A percentile compares a stretch with the other conserved stretches of the same genome.
phyloP scores from a whole-genome alignment of 1,140 invertebrate species.

The Atta texana region DNA sequence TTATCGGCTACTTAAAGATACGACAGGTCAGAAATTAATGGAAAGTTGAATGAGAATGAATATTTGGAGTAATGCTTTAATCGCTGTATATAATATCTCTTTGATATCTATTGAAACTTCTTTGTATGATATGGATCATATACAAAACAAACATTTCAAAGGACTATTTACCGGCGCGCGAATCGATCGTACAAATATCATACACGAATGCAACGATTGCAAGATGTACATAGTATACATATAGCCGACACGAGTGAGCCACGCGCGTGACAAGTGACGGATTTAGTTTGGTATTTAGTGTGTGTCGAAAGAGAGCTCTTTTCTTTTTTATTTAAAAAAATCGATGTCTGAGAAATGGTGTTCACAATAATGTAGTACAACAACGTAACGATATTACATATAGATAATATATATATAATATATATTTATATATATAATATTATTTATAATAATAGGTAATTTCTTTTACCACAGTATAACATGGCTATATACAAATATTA shows the following conservation, averaged over 20 bases:
- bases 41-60: constrained; percentile 8
- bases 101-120: not conserved
- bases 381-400: constrained; percentile 82
- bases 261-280: constrained; percentile 59
- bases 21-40: constrained; percentile 21
- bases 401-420: constrained; percentile 63
- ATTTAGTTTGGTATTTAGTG: constrained; percentile 68
- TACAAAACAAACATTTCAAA: constrained; percentile 1
- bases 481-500: constrained; percentile 77
- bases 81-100: not conserved
- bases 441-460: constrained; percentile 72
- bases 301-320: constrained; percentile 79
- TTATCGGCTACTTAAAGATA: constrained; percentile 5
- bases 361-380: constrained; percentile 85
- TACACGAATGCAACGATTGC: not conserved
- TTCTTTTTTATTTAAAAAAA: constrained; percentile 85
- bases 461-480: constrained; percentile 71
- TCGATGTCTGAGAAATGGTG: constrained; percentile 86
- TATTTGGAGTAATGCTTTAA: constrained; percentile 7
- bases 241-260: constrained; percentile 39
- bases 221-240: constrained; percentile 11
- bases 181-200: not conserved
- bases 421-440: constrained; percentile 67
- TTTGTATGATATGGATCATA: constrained; percentile 15
- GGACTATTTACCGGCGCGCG: not conserved